phyloP scores from a whole-genome alignment of 2,888 invertebrate species.

The Abscondita cerata region DNA sequence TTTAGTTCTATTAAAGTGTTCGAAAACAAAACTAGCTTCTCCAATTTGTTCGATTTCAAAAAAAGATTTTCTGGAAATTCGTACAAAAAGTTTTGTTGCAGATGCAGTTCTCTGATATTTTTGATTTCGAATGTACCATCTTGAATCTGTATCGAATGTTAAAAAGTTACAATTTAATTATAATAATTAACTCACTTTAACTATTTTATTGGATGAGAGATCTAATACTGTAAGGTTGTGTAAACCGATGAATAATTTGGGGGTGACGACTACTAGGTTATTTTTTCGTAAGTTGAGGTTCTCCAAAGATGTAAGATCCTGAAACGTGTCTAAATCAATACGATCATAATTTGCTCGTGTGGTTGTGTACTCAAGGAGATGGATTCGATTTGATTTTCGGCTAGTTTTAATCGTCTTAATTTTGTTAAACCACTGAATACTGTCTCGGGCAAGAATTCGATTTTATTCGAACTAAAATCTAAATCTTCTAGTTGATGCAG shows the following conservation, averaged over 20 bases:
- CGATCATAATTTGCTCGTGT: no score
- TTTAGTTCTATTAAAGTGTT: constrained; percentile 72
- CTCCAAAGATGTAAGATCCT: constrained; percentile 62
- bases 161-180: background rate
- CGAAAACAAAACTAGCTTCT: constrained; percentile 72
- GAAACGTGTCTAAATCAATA: constrained; percentile 61
- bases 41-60: constrained; percentile 63
- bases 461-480: constrained; percentile 63
- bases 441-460: constrained; percentile 60
- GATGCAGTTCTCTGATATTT: constrained; percentile 68
- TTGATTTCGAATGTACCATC: constrained; percentile 65
- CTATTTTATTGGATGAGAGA: constrained; percentile 64
- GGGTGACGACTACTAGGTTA: constrained; percentile 61
- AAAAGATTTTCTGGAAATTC: constrained; percentile 67
- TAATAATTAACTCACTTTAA: constrained; percentile 48
- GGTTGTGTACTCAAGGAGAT: no score
- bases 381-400: constrained; percentile 72
- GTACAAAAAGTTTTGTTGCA: constrained; percentile 72
- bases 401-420: constrained; percentile 70
- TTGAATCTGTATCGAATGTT: constrained; percentile 59
- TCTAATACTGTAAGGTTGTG: constrained; percentile 63
- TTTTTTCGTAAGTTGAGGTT: constrained; percentile 65
- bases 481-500: constrained; percentile 69
- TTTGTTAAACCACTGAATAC: constrained; percentile 64
- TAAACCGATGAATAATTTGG: constrained; percentile 61